Base-by-base conservation (phyloP, 2,113 vertebrate species). In the Thinocorus orbignyianus region DNA sequence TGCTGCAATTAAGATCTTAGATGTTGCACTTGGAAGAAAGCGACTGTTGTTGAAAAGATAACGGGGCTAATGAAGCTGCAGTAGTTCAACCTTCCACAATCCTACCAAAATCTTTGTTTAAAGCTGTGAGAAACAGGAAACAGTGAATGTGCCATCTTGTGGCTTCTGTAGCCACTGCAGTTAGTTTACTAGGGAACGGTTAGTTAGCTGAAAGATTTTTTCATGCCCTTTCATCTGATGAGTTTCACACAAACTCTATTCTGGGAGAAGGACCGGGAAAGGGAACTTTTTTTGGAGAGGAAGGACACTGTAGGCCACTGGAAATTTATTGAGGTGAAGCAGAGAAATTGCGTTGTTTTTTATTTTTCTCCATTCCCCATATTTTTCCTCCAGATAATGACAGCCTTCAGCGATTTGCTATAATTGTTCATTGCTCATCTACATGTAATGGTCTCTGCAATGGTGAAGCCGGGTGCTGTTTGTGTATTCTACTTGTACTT, bases 91-190 rank as follows among this genome's bases (percentile, higher is more conserved):
- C 11, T 60, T n/a, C 62, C 18, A 15, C n/a, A 41, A 68, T 49
- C 35, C 23, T 55, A 41, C 13, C 10, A 5, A 13, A 26, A 19
- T 17, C 54, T 62, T 77, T 77, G 76, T 35, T 70, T 78, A 26
- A 7, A 3, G 2, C 52, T 23, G 39, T 18, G n/a, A 49, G 26
- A 55, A 58, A 6, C 68, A 42, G 72, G 44, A 64, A 93, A 60
- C 94, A 96, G 93, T 49, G 51, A 49, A 49, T 88, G 65, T 95
- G 97, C 98, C 98, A 98, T 86, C 98, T 95, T 85, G 97, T 98
- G 98, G 97, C 62, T 48, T 28, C 42, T 31, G 9, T 8, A 78
- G 57, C 92, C 74, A 94, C 89, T 97, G 66, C 97, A 97, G 11
- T 66, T 73, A 11, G 24, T 57, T 52, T 35, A 48, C 35, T 13